A percentile compares a stretch with the other conserved stretches of the same genome.
Conservation (phyloP, 2,113 vertebrate genomes). For the Coreoperca whiteheadi region DNA sequence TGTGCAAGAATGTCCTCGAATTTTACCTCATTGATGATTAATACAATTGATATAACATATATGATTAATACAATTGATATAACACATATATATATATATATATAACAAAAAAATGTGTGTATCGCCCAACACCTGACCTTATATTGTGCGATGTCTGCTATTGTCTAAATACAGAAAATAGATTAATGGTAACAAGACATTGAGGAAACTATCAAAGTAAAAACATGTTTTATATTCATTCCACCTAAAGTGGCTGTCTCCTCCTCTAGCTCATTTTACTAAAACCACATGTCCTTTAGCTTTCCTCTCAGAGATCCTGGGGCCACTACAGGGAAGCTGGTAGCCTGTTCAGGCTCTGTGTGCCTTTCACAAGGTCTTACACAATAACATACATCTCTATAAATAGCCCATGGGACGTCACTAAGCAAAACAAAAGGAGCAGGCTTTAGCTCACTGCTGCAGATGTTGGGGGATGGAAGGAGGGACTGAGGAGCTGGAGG, state of each 20-base stretch:
- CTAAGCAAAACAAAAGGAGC: slow-evolving; percentile 65
- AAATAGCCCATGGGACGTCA: slow-evolving; percentile 75
- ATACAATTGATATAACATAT: background rate
- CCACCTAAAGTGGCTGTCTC: background rate
- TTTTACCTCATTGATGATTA: background rate
- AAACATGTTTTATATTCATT: background rate
- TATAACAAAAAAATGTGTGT: no score
- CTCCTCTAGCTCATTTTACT: background rate
- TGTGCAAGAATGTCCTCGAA: background rate
- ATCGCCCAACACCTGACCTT: background rate
- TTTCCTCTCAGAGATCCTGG: slow-evolving; percentile 18
- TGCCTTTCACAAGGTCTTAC: slow-evolving; percentile 63
- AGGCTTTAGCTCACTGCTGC: slow-evolving; percentile 53
- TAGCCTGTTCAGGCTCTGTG: slow-evolving; percentile 32
- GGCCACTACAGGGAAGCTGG: slow-evolving; percentile 24
- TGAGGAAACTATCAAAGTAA: background rate
- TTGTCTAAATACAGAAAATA: background rate
- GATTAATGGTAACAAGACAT: background rate
- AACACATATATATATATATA: no score
- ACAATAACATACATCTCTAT: slow-evolving; percentile 71
- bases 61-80: no score
- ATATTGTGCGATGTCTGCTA: background rate
- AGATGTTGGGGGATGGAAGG: slow-evolving; percentile 67
- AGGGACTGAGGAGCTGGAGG: slow-evolving; percentile 27
- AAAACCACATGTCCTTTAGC: background rate